Evolutionary conservation across 2,888 invertebrate genomes (phyloP).

Genomic region (Tipula confusa): DNA sequence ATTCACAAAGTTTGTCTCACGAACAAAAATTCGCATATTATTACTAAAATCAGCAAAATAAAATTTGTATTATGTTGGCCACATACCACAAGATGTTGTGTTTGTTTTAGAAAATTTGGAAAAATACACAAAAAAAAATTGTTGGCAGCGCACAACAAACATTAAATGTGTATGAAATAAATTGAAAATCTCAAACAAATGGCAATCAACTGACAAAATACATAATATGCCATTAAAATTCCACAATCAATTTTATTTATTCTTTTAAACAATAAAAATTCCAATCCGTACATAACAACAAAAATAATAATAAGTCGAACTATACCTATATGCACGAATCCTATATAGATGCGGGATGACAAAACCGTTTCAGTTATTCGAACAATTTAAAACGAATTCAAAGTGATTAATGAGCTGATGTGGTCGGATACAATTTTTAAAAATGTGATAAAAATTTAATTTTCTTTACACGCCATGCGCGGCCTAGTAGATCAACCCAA

Average conservation of each 20-base stretch:
- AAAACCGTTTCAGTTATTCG: not conserved
- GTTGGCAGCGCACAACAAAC: not conserved
- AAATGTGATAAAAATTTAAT: not conserved
- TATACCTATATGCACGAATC: slow-evolving; percentile 12
- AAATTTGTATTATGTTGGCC: not conserved
- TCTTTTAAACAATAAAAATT: slow-evolving; percentile 14
- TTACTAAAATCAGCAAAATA: too few relatives aligned
- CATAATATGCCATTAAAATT: slow-evolving; percentile 7
- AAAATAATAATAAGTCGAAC: not conserved
- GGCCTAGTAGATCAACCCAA: not conserved
- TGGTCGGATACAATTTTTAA: not conserved
- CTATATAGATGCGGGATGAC: slow-evolving; percentile 1
- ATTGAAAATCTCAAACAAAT: not conserved
- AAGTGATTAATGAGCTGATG: not conserved
- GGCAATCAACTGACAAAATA: slow-evolving; percentile 12
- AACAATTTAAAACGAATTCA: not conserved
- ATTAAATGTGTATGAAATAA: not conserved
- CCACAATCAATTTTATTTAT: not conserved
- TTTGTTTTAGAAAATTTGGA: slow-evolving; percentile 3
- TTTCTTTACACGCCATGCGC: not conserved
- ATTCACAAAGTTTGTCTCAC: too few relatives aligned
- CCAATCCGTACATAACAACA: not conserved
- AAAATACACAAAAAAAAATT: not conserved
- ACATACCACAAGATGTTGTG: not conserved
- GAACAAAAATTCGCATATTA: too few relatives aligned